phyloP scores from a whole-genome alignment of 2,888 invertebrate species.

The Nyleta sp. region DNA sequence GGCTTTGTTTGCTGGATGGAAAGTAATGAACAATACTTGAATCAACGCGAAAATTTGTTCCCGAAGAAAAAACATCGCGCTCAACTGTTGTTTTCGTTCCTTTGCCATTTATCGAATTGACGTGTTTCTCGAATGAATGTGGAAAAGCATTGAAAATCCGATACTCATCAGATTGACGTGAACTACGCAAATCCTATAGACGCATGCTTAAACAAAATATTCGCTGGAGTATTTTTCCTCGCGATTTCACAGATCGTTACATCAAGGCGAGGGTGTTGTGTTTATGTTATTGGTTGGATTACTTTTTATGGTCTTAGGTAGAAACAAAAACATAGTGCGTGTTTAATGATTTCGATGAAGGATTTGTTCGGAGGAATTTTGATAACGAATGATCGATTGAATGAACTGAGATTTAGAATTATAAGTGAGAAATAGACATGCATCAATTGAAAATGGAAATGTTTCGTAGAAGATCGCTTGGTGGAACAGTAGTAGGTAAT shows the following conservation, averaged over 20 bases:
- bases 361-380: too few species aligned
- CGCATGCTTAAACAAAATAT: slow-evolving; percentile 36
- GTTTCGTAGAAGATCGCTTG: too few species aligned
- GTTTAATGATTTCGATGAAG: too few species aligned
- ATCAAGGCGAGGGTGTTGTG: too few species aligned
- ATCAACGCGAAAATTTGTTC: neutral
- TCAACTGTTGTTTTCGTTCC: slow-evolving; percentile 5
- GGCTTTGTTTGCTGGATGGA: neutral
- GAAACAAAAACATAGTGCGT: too few species aligned
- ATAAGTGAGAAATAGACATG: too few species aligned
- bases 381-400: too few species aligned
- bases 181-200: slow-evolving; percentile 40
- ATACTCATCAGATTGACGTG: slow-evolving; percentile 39
- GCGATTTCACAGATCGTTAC: slow-evolving; percentile 7
- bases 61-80: neutral
- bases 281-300: neutral
- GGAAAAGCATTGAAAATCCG: slow-evolving; percentile 30
- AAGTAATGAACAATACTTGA: neutral
- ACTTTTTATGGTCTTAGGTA: neutral
- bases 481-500: too few species aligned
- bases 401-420: too few species aligned
- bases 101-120: slow-evolving; percentile 19
- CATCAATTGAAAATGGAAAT: too few species aligned
- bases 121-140: slow-evolving; percentile 24
- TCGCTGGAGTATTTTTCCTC: slow-evolving; percentile 24